phyloP scores from a whole-genome alignment of 2,113 vertebrate genomes.

The Columba janthina region DNA sequence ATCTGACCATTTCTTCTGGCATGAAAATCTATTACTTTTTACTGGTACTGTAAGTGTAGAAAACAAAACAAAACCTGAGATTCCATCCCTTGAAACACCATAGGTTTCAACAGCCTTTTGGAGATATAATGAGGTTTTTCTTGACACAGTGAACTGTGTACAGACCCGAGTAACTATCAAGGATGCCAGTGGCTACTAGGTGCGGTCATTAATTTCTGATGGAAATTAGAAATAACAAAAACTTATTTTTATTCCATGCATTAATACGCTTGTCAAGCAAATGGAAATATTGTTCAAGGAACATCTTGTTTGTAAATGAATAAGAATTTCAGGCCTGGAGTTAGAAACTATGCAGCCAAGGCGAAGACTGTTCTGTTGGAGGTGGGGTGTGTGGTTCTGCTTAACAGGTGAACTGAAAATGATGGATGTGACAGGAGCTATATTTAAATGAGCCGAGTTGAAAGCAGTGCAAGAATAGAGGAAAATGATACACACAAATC shows the following conservation, averaged over 20 bases:
- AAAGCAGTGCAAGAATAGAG: conserved; percentile 31
- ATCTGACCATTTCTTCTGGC: conserved; percentile 30
- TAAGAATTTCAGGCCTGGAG: not conserved
- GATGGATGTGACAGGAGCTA: conserved; percentile 35
- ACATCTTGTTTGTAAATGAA: not conserved
- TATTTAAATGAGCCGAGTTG: conserved; percentile 32
- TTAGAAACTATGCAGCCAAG: not conserved
- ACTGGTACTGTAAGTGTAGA: not conserved
- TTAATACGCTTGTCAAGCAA: not conserved
- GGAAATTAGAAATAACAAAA: not conserved
- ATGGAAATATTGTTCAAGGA: not conserved
- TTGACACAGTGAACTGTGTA: not conserved
- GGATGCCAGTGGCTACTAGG: not conserved
- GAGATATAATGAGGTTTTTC: not conserved
- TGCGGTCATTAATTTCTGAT: not conserved
- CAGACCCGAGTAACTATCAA: not conserved
- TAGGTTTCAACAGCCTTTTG: not conserved
- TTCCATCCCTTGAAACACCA: not conserved
- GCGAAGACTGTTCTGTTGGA: not conserved
- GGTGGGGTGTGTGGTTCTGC: conserved; percentile 17
- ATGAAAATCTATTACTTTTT: conserved; percentile 23
- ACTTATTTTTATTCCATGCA: not conserved
- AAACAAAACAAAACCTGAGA: conserved; percentile 11
- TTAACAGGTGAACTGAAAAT: conserved; percentile 54
- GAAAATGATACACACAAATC: conserved; percentile 12